Base-by-base conservation (phyloP, 2,888 invertebrate species). In the Smittia aterrima region DNA sequence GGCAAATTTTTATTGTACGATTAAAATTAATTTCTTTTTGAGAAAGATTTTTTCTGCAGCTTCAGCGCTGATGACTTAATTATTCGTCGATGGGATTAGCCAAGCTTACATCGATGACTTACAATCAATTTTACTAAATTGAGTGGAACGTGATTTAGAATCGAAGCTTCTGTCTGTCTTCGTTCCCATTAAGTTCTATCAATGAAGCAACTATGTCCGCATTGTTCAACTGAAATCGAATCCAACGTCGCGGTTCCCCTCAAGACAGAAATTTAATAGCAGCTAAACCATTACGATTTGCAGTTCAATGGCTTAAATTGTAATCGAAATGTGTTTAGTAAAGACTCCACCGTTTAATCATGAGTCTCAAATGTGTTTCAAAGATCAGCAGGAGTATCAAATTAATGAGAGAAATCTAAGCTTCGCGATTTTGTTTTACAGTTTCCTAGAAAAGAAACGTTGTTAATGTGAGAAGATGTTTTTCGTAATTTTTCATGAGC, bases 371-470 rank as follows among this genome's bases (percentile, higher is more conserved):
- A 47, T n/a, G 47, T 47, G 32, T 32, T 32, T 6, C 32, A 9
- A 47, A 6, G 47, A 47, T 2, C 47, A 47, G 47, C 47, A 47
- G 47, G 47, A 47, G 47, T 11, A 47, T 47, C 47, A 16, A n/a
- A n/a, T 47, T 47, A 47, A 47, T 47, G 47, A 47, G 47, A n/a
- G 47, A 47, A 47, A 47, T 47, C 47, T n/a, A 47, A 11, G 16
- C 13, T 47, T 4, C n/a, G 13, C 47, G 47, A 47, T n/a, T 47
- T 47, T 47, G 47, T 47, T 47, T 47, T 47, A 16, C 47, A 13
- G 47, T 16, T 47, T 47, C 11, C 11, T 11, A 47, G 47, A 11
- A 47, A 47, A n/a, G 11, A n/a, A 32, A n/a, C n/a, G n/a, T n/a
- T n/a, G n/a, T 38, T 38, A 11, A 7, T 7, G 38, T 11, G 38